Conservation (phyloP, 1,140 invertebrate species). For the Drosophila yakuba region DNA sequence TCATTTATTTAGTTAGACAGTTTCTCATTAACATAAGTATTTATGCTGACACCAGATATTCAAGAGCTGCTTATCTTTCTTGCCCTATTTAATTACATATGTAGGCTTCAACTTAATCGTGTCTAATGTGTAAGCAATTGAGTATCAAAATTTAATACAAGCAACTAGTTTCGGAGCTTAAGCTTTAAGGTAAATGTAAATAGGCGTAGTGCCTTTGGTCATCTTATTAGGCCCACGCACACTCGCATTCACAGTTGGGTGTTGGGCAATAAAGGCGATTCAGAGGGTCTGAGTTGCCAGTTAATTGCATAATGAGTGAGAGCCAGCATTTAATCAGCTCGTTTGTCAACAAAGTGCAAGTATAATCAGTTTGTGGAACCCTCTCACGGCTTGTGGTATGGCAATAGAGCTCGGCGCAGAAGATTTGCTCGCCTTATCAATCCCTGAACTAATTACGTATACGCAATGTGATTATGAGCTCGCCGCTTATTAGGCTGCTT, state of each 20-base stretch:
- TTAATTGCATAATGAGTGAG: conserved; percentile 80
- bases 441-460: conserved; percentile 72
- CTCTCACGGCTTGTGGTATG: conserved; percentile 61
- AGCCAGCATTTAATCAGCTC: conserved; percentile 78
- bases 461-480: conserved; percentile 76
- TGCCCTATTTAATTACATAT: not conserved
- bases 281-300: conserved; percentile 52
- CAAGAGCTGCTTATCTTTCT: not conserved
- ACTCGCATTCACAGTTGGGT: conserved; percentile 3
- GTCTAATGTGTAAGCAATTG: not conserved
- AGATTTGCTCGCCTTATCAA: conserved; percentile 33
- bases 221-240: conserved; percentile 11
- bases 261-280: conserved; percentile 39
- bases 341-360: conserved; percentile 81
- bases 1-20: too few relatives aligned
- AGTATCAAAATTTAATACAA: conserved; percentile 18
- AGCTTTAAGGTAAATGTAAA: conserved; percentile 61
- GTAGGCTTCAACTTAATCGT: not conserved
- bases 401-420: conserved; percentile 1
- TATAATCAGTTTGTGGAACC: conserved; percentile 40
- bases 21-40: not conserved
- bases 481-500: conserved; percentile 54
- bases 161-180: conserved; percentile 3
- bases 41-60: not conserved
- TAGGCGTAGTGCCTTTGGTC: conserved; percentile 22